A percentile compares a stretch with the other conserved stretches of the same genome.
These are phyloP conservation scores for Physella acuta DNA, from an alignment of 1,140 invertebrate species.

Conservation along the genomic window DNA sequence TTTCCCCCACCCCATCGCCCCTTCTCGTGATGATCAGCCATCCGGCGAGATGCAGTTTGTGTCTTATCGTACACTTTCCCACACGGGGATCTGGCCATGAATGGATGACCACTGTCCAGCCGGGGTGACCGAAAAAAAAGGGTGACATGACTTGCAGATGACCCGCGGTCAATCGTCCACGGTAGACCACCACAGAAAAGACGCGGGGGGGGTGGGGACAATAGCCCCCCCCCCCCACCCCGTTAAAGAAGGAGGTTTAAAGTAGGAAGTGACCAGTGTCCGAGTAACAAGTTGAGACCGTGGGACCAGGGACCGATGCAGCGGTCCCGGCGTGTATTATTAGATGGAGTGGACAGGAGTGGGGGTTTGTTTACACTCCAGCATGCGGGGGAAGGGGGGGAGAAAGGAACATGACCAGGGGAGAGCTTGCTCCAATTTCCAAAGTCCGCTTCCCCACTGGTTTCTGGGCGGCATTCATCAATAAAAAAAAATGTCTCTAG, in stretches of 20 bases:
- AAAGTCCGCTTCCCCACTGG: too few relatives aligned
- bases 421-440: too few relatives aligned
- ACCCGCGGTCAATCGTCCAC: not conserved
- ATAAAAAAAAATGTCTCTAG: too few relatives aligned
- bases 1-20: not conserved
- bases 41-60: not conserved
- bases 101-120: not conserved
- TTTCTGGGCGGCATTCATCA: too few relatives aligned
- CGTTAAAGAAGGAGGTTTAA: too few relatives aligned
- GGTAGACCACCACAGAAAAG: too few relatives aligned
- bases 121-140: not conserved
- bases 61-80: not conserved
- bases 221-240: not conserved
- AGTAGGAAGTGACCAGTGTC: too few relatives aligned
- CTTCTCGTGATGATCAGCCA: not conserved
- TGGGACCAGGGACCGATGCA: not conserved
- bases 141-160: not conserved
- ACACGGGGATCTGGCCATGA: not conserved
- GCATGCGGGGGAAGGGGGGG: not conserved
- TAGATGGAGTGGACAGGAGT: not conserved
- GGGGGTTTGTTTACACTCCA: not conserved
- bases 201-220: not conserved
- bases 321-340: not conserved
- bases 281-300: not conserved
- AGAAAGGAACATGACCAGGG: too few relatives aligned